A percentile compares a stretch with the other conserved stretches of the same genome.
phyloP scores from a whole-genome alignment of 2,797 vertebrate genomes.

The Premnoplex brunnescens region DNA sequence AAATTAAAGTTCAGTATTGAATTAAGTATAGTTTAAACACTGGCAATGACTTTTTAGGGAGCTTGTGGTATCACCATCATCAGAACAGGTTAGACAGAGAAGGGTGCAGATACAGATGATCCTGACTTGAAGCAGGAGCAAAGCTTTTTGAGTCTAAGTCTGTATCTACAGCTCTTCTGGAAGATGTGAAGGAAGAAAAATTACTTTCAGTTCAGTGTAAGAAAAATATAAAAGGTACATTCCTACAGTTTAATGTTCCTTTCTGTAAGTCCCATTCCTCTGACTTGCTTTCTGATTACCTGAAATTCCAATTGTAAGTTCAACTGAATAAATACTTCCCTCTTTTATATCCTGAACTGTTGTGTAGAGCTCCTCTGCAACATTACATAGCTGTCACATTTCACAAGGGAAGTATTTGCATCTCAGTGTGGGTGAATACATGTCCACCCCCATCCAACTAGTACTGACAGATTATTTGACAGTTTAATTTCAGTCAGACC shows the following conservation, averaged over 20 bases:
- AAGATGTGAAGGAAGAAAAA: not conserved
- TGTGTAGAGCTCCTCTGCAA: not conserved
- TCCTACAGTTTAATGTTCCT: constrained; percentile 23
- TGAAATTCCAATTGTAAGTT: constrained; percentile 19
- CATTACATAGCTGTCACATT: constrained; percentile 10
- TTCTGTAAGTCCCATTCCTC: constrained; percentile 10
- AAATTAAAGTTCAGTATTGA: not conserved
- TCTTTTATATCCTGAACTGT: not conserved
- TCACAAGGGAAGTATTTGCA: constrained; percentile 20
- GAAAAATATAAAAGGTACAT: constrained; percentile 10
- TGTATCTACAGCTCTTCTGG: not conserved
- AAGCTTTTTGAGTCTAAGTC: not conserved
- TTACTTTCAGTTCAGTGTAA: not conserved
- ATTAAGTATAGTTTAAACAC: not conserved
- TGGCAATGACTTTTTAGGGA: not conserved
- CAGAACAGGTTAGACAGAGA: not conserved
- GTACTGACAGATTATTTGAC: constrained; percentile 47
- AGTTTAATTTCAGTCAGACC: constrained; percentile 51
- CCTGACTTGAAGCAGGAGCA: not conserved
- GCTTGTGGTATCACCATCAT: not conserved
- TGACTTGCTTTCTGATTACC: constrained; percentile 46
- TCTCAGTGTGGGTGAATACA: constrained; percentile 36
- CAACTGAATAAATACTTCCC: constrained; percentile 6
- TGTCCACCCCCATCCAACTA: constrained; percentile 34
- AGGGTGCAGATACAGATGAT: not conserved